Percentiles rank a stretch among this genome's conserved stretches.
These are phyloP conservation scores for Stramonita haemastoma DNA, from an alignment of 2,888 invertebrate species.

Conservation along the genomic window DNA sequence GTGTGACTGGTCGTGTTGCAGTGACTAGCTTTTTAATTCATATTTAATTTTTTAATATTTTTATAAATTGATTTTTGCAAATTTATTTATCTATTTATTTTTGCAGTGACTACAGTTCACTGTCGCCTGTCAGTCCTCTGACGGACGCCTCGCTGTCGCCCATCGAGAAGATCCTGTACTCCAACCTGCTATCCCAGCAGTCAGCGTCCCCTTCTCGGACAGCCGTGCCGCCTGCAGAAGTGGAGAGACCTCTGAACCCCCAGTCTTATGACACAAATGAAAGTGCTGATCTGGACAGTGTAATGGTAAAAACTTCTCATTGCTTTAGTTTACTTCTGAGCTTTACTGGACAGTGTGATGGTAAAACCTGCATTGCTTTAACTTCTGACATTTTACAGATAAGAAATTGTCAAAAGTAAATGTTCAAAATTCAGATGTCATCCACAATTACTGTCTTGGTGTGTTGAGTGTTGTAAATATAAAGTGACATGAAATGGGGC, in stretches of 20 bases:
- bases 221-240: background rate
- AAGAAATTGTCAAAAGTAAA: too few species aligned
- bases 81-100: too few species aligned
- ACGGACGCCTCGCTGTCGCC: slow-evolving; percentile 66
- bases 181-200: slow-evolving; percentile 47
- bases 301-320: slow-evolving; percentile 23
- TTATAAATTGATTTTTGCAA: too few species aligned
- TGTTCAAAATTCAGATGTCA: too few species aligned
- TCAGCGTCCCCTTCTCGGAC: slow-evolving; percentile 31
- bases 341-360: slow-evolving; percentile 42
- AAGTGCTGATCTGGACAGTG: slow-evolving; percentile 19
- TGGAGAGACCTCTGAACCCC: background rate
- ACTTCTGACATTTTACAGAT: too few species aligned
- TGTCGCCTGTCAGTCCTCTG: slow-evolving; percentile 60
- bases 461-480: too few species aligned
- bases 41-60: too few species aligned
- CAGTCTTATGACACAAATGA: slow-evolving; percentile 23
- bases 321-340: too few species aligned
- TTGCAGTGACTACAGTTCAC: slow-evolving; percentile 66
- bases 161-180: slow-evolving; percentile 63
- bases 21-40: too few species aligned
- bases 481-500: too few species aligned
- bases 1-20: too few species aligned
- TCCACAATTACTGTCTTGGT: too few species aligned
- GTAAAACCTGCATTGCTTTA: background rate